These are phyloP conservation scores for Drosophila insularis DNA, from an alignment of 1,140 invertebrate genomes.

Conservation along the genomic window DNA sequence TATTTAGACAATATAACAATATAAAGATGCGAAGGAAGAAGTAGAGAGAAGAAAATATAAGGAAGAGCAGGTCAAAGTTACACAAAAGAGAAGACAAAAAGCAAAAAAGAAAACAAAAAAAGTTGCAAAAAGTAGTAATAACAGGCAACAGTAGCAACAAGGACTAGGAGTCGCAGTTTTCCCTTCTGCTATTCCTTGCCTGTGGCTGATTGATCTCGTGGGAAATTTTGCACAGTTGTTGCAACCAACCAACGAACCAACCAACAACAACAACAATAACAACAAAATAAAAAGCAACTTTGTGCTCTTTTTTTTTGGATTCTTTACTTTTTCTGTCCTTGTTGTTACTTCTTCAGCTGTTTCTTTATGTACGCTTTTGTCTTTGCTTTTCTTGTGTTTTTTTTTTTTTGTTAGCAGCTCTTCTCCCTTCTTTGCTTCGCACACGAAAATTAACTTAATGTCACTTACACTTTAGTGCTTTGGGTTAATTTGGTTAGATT, in stretches of 20 bases:
- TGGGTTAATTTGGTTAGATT: conserved; percentile 81
- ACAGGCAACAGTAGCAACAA: conserved; percentile 52
- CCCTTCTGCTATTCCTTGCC: conserved; percentile 49
- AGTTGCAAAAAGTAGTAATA: conserved; percentile 73
- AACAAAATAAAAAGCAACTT: conserved; percentile 60
- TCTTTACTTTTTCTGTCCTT: conserved; percentile 31
- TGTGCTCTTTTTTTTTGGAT: conserved; percentile 31
- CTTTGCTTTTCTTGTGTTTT: conserved; percentile 13
- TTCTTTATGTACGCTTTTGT: conserved; percentile 33
- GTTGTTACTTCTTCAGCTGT: conserved; percentile 33
- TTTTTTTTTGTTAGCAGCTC: conserved; percentile 21
- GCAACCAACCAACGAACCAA: conserved; percentile 39
- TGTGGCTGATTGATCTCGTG: conserved; percentile 79
- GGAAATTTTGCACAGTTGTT: conserved; percentile 79
- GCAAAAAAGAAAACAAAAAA: conserved; percentile 29
- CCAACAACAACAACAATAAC: conserved; percentile 26
- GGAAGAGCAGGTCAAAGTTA: conserved; percentile 61
- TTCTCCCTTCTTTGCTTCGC: conserved; percentile 32
- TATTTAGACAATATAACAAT: conserved; percentile 61
- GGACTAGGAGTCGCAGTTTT: conserved; percentile 22
- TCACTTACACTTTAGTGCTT: conserved; percentile 81
- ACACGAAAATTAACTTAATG: conserved; percentile 81
- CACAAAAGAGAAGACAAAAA: conserved; percentile 47
- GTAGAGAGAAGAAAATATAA: conserved; percentile 24
- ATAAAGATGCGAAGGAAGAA: conserved; percentile 23